Percentiles rank a stretch among this genome's conserved stretches.
Conservation (phyloP, 2,113 vertebrate species). For the Benitochromis conjunctus region DNA sequence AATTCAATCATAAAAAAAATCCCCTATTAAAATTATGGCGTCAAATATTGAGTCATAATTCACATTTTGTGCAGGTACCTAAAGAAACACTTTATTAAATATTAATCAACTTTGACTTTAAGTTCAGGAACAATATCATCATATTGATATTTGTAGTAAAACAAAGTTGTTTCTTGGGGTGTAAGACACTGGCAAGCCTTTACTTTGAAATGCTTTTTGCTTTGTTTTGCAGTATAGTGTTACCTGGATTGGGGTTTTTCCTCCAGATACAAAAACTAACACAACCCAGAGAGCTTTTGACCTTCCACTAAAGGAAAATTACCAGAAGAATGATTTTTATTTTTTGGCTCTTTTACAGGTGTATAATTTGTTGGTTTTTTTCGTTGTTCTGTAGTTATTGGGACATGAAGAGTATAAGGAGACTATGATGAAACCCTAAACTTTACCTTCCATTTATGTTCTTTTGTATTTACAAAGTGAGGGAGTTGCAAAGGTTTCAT, state of each 20-base stretch:
- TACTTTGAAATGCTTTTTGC: background rate
- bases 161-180: background rate
- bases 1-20: background rate
- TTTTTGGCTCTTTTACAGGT: background rate
- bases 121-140: background rate
- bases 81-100: background rate
- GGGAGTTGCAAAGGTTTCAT: background rate
- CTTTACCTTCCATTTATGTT: background rate
- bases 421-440: background rate
- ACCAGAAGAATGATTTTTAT: background rate
- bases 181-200: background rate
- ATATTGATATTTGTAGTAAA: background rate
- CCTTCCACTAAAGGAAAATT: background rate
- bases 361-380: background rate
- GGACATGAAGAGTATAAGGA: background rate
- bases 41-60: background rate
- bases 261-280: background rate
- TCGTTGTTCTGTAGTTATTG: no score
- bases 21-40: background rate
- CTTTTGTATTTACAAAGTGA: background rate
- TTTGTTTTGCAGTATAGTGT: background rate
- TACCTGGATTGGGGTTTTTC: background rate
- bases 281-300: background rate
- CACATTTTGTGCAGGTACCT: background rate
- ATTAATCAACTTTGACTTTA: background rate